Evolutionary conservation across 2,888 invertebrate species (phyloP).

Genomic region (Andrena hattorfiana): DNA sequence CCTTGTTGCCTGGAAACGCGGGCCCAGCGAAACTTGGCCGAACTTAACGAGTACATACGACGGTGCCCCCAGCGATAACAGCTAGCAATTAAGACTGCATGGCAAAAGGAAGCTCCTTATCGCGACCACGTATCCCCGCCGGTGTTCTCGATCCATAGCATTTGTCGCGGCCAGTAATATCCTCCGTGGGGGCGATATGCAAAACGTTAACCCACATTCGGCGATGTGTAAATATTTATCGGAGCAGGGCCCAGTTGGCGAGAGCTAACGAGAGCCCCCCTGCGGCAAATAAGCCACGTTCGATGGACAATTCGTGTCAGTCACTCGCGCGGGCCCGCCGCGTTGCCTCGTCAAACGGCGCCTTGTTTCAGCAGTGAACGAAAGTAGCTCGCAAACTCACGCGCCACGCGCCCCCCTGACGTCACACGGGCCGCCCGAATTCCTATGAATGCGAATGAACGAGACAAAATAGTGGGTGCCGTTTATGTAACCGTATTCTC

Average conservation of each 20-base stretch:
- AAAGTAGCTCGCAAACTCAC: neutral
- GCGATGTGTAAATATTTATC: slow-evolving; percentile 71
- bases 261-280: slow-evolving; percentile 52
- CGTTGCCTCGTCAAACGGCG: slow-evolving; percentile 7
- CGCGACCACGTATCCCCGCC: slow-evolving; percentile 49
- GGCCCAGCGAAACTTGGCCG: neutral
- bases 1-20: neutral
- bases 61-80: slow-evolving; percentile 45
- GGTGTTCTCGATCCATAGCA: slow-evolving; percentile 68
- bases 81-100: slow-evolving; percentile 55
- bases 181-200: slow-evolving; percentile 67
- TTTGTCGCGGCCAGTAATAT: slow-evolving; percentile 58
- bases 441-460: slow-evolving; percentile 16
- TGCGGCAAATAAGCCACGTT: slow-evolving; percentile 37
- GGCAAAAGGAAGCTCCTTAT: slow-evolving; percentile 65
- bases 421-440: neutral
- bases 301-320: slow-evolving; percentile 34
- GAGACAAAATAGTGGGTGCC: neutral
- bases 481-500: neutral
- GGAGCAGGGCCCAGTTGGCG: slow-evolving; percentile 47
- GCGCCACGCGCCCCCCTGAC: neutral
- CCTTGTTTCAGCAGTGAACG: slow-evolving; percentile 13
- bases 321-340: slow-evolving; percentile 26
- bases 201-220: slow-evolving; percentile 71
- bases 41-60: neutral